phyloP scores from a whole-genome alignment of 2,888 invertebrate species.

The Dynastes hyllus region DNA sequence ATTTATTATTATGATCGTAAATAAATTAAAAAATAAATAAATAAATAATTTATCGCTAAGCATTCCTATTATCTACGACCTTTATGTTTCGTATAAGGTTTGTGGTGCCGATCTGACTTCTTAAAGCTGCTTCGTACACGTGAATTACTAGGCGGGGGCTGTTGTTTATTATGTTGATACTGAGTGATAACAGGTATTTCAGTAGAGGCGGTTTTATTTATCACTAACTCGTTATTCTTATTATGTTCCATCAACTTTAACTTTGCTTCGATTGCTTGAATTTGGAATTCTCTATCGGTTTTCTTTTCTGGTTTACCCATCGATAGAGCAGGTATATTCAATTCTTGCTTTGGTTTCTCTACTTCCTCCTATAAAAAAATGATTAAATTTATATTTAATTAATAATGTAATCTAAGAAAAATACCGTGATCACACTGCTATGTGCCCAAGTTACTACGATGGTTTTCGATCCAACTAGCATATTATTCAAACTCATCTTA shows the following conservation, averaged over 20 bases:
- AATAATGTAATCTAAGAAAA: slow-evolving; percentile 49
- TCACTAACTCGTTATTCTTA: slow-evolving; percentile 81
- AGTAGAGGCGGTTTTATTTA: slow-evolving; percentile 80
- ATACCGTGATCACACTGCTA: slow-evolving; percentile 77
- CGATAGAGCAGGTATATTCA: slow-evolving; percentile 85
- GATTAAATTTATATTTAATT: not conserved
- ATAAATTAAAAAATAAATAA: slow-evolving; percentile 39
- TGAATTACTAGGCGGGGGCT: slow-evolving; percentile 63
- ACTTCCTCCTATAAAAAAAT: slow-evolving; percentile 78
- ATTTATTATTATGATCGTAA: slow-evolving; percentile 27
- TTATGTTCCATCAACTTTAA: slow-evolving; percentile 84
- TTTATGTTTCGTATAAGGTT: slow-evolving; percentile 51
- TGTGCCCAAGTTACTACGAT: slow-evolving; percentile 89
- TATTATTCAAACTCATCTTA: slow-evolving; percentile 83
- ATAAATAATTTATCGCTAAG: not conserved
- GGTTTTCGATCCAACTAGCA: slow-evolving; percentile 81
- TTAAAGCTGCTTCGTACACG: slow-evolving; percentile 46
- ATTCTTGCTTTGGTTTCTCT: slow-evolving; percentile 82
- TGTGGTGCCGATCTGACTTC: slow-evolving; percentile 43
- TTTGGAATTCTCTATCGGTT: slow-evolving; percentile 85
- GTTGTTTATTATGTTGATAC: slow-evolving; percentile 76
- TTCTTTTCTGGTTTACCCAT: slow-evolving; percentile 77
- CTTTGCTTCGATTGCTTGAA: slow-evolving; percentile 92
- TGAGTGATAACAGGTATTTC: slow-evolving; percentile 81
- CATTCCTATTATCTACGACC: slow-evolving; percentile 43